Base-by-base conservation (phyloP, 2,888 invertebrate genomes). In the Antitype chi region DNA sequence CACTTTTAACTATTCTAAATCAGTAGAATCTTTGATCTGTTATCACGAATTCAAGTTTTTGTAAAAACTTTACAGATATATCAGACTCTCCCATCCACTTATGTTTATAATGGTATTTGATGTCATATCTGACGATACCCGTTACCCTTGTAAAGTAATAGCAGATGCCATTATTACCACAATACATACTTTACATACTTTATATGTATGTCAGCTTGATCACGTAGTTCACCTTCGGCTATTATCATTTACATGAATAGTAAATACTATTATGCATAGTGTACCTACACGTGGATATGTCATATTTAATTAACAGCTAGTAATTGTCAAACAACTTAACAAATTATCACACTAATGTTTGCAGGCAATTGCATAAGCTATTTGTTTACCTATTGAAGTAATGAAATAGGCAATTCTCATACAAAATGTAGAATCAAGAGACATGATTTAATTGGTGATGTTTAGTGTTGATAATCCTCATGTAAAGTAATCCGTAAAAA, bases 271-370 rank as follows among this genome's bases (percentile, higher is more conserved):
- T 55, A 74, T 11, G 64, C 15, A 52, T 20, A 57, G 49, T 74
- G 25, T 64, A 38, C 38, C 38, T 38, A 68, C 32, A 52, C 49
- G 32, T 23, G 63, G 17, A 11, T 38, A 49, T 53, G 55, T 47
- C 60, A 47, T 71, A 62, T 82, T 74, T 69, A 71, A 82, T 74
- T 52, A 62, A 49, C 49, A 59, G 17, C 52, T 57, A 28, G 47
- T 68, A 69, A 66, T 70, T 73, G 57, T 57, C 71, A 57, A 74
- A 85, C 71, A 63, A 84, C 68, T 74, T 60, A 55, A 82, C 55
- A 74, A 60, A 70, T 63, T 49, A 60, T 69, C 55, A 9, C 57
- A 64, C 25, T 28, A 64, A 43, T 79, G 38, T 67, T 84, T 70
- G 52, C 15, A 23, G 28, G 1, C 1, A 55, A 53, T 60, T 78